phyloP scores from a whole-genome alignment of 2,888 invertebrate genomes.

The Caenorhabditis becei region DNA sequence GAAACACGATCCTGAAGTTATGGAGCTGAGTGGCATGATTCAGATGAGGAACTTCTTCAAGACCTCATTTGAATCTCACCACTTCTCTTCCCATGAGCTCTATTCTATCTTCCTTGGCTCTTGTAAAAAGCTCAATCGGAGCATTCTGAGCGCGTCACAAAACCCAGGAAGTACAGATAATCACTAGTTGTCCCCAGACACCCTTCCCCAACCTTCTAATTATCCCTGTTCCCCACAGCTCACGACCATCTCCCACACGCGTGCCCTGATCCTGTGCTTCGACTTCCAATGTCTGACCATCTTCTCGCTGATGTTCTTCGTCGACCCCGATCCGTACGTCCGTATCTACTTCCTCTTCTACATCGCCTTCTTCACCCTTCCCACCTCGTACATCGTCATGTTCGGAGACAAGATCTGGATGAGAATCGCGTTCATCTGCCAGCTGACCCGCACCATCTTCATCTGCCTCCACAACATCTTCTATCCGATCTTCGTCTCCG shows the following conservation, averaged over 20 bases:
- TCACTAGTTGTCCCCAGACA: too few species aligned
- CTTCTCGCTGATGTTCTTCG: slow-evolving; percentile 24
- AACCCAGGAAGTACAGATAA: too few species aligned
- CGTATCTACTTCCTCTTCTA: slow-evolving; percentile 38
- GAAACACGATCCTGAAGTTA: too few species aligned
- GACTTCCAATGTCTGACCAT: slow-evolving; percentile 25
- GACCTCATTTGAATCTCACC: too few species aligned
- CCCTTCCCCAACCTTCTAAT: too few species aligned
- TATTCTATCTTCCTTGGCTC: too few species aligned
- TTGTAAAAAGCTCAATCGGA: too few species aligned
- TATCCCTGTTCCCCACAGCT: too few species aligned
- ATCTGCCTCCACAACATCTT: slow-evolving; percentile 18
- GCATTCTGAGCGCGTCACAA: too few species aligned
- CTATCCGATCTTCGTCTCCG: slow-evolving; percentile 26
- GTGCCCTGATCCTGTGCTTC: slow-evolving; percentile 21
- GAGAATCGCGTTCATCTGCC: slow-evolving; percentile 15
- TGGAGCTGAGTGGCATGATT: too few species aligned
- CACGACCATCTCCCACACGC: slow-evolving; percentile 16
- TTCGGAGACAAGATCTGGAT: slow-evolving; percentile 32
- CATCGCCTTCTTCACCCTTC: slow-evolving; percentile 15
- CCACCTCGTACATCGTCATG: slow-evolving; percentile 18
- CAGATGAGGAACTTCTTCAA: too few species aligned
- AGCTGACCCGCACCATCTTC: slow-evolving; percentile 21
- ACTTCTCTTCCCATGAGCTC: neutral
- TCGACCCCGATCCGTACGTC: slow-evolving; percentile 17